These are phyloP conservation scores for Siderastrea radians DNA, from an alignment of 92 coral and sea anemone genomes.

Conservation along the genomic window DNA sequence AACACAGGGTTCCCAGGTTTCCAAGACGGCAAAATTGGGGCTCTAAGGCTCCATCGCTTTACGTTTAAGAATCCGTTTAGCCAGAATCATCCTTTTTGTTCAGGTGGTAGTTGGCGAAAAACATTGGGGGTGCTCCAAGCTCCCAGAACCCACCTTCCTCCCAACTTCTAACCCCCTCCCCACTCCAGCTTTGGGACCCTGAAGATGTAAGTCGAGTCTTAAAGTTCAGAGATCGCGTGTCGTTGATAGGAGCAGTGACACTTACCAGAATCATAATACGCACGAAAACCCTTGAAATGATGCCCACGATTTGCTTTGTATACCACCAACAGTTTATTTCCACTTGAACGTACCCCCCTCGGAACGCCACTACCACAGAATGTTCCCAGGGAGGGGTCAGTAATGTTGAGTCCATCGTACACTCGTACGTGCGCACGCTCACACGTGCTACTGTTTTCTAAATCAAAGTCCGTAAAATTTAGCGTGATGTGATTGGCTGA, in stretches of 20 bases:
- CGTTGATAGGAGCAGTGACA: neutral
- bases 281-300: slow-evolving; percentile 83
- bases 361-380: slow-evolving; percentile 81
- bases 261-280: slow-evolving; percentile 89
- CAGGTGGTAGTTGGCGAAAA: too few relatives aligned
- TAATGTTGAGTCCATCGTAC: slow-evolving; percentile 78
- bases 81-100: too few relatives aligned
- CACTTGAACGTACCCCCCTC: slow-evolving; percentile 65
- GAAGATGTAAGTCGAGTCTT: neutral
- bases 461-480: slow-evolving; percentile 84
- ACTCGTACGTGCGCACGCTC: slow-evolving; percentile 69
- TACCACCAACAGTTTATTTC: slow-evolving; percentile 74
- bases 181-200: neutral
- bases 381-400: slow-evolving; percentile 70
- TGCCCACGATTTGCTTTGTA: slow-evolving; percentile 58
- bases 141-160: too few relatives aligned
- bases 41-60: too few relatives aligned
- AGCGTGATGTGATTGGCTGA: slow-evolving; percentile 75
- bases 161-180: too few relatives aligned
- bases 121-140: too few relatives aligned
- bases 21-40: too few relatives aligned
- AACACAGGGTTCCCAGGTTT: too few relatives aligned
- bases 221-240: neutral
- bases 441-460: slow-evolving; percentile 71
- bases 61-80: too few relatives aligned